Conservation (phyloP, 2,888 invertebrate genomes). For the Tenthredo notha region DNA sequence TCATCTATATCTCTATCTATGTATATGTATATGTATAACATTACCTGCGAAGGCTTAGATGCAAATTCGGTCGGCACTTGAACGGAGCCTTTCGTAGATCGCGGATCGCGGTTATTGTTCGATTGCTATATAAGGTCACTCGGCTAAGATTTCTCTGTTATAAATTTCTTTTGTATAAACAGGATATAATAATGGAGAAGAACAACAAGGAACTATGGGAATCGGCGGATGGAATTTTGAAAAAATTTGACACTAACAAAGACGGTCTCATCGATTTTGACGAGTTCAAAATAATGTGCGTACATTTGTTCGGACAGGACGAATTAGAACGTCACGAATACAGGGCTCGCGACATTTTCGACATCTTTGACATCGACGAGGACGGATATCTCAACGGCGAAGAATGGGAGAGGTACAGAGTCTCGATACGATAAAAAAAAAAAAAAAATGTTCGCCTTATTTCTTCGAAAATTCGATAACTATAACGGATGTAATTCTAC, state of each 20-base stretch:
- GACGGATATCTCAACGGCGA: slow-evolving; percentile 88
- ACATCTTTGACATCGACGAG: slow-evolving; percentile 87
- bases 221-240: slow-evolving; percentile 58
- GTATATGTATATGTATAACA: not conserved
- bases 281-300: slow-evolving; percentile 67
- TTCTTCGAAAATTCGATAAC: no score
- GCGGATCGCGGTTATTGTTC: slow-evolving; percentile 21
- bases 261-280: slow-evolving; percentile 64
- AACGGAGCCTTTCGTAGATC: slow-evolving; percentile 10
- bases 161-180: not conserved
- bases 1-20: not conserved
- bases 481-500: no score
- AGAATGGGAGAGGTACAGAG: slow-evolving; percentile 84
- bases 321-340: slow-evolving; percentile 79
- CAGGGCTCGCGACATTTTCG: slow-evolving; percentile 86
- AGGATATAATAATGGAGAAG: slow-evolving; percentile 53
- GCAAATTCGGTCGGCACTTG: slow-evolving; percentile 17
- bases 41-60: not conserved
- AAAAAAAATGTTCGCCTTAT: no score
- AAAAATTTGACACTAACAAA: slow-evolving; percentile 62
- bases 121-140: no score
- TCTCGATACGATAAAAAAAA: no score
- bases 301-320: slow-evolving; percentile 62
- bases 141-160: not conserved
- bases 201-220: slow-evolving; percentile 53